Percentiles rank a stretch among this genome's conserved stretches.
These are phyloP conservation scores for Bettongia penicillata DNA, from an alignment of 2,113 vertebrate species.

Conservation along the genomic window DNA sequence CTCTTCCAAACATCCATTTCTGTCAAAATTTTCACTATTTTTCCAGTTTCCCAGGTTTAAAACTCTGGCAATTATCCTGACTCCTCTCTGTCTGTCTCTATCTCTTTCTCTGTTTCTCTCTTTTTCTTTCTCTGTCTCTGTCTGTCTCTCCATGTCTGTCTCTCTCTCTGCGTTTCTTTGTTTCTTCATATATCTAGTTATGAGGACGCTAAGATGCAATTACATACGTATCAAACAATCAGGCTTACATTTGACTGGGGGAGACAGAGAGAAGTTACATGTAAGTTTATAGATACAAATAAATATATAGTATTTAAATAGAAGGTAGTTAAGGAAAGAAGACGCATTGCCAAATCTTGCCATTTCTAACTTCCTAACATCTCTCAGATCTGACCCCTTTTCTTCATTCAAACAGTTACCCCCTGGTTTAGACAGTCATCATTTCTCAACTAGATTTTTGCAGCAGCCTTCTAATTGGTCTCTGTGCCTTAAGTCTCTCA, in stretches of 20 bases:
- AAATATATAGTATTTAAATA: neutral
- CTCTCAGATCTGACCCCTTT: neutral
- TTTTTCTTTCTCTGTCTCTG: too few species aligned
- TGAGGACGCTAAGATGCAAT: neutral
- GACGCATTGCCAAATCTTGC: neutral
- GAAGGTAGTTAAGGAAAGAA: neutral
- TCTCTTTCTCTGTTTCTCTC: too few species aligned
- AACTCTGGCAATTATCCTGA: too few species aligned
- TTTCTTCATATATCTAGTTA: neutral
- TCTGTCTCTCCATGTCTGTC: too few species aligned
- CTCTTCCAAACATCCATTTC: too few species aligned
- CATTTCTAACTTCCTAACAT: neutral
- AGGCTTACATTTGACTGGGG: neutral
- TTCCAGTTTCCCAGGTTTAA: too few species aligned
- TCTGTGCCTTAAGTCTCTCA: neutral
- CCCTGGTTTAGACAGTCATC: neutral
- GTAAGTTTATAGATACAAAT: neutral
- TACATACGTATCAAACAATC: neutral
- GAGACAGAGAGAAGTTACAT: neutral
- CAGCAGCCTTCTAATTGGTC: neutral
- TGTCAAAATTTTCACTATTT: too few species aligned
- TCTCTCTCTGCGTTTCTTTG: too few species aligned
- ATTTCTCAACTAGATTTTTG: neutral
- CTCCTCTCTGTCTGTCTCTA: too few species aligned
- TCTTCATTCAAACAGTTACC: neutral